Percentiles rank a stretch among this genome's conserved stretches.
Conservation (phyloP, 2,113 vertebrate genomes). For the Nothoprocta perdicaria region DNA sequence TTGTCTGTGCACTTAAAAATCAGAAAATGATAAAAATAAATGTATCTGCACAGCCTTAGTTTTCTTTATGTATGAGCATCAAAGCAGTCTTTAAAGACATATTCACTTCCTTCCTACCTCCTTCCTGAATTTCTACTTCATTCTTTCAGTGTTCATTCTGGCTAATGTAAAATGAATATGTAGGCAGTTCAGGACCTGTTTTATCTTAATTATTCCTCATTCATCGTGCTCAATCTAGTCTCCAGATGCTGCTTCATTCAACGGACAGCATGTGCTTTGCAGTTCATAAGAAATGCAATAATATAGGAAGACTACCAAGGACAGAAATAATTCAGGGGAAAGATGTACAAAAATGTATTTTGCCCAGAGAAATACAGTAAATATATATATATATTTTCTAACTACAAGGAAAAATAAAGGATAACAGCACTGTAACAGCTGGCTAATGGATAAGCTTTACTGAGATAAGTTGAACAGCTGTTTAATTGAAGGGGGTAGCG, state of each 20-base stretch:
- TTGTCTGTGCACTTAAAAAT: background rate
- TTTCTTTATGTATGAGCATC: background rate
- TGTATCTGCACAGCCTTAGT: background rate
- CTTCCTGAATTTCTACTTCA: background rate
- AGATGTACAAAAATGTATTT: background rate
- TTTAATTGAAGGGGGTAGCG: background rate
- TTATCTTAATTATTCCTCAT: background rate
- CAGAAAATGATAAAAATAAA: background rate
- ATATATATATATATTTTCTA: background rate
- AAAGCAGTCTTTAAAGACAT: background rate
- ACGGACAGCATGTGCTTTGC: background rate
- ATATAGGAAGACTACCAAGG: background rate
- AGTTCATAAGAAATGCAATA: background rate
- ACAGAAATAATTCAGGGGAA: background rate
- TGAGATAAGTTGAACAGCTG: background rate
- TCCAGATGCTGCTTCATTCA: background rate
- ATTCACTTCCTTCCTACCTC: accelerated
- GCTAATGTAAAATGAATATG: background rate
- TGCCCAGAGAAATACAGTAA: background rate
- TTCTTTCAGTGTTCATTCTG: background rate
- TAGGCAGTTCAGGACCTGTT: background rate
- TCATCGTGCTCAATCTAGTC: background rate
- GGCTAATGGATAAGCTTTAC: background rate
- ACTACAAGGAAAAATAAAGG: background rate
- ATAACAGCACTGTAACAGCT: background rate